Percentiles rank a stretch among this genome's conserved stretches.
Conservation (phyloP, 2,797 vertebrate genomes). For the Champsocephalus gunnari region DNA sequence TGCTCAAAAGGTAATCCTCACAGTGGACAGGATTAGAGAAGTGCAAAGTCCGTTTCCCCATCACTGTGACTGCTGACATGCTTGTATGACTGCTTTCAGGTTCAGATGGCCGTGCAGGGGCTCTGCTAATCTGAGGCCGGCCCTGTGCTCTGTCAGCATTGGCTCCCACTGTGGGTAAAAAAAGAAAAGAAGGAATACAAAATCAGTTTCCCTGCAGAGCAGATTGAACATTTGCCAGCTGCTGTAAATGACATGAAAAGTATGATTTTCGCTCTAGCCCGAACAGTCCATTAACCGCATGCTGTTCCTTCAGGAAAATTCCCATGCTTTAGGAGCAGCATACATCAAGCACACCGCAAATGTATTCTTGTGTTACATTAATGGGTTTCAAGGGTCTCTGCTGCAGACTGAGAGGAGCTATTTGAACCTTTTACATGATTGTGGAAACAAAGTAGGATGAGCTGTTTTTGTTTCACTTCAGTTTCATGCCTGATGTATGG, state of each 20-base stretch:
- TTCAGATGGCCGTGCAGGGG: conserved; percentile 56
- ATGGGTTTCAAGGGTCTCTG: conserved; percentile 49
- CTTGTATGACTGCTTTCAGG: conserved; percentile 57
- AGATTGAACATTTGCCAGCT: conserved; percentile 60
- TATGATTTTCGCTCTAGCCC: conserved; percentile 60
- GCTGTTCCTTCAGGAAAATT: conserved; percentile 65
- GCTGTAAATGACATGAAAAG: conserved; percentile 72
- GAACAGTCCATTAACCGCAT: conserved; percentile 74
- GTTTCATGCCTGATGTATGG: conserved; percentile 11
- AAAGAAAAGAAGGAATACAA: conserved; percentile 3
- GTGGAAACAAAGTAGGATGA: conserved; percentile 44
- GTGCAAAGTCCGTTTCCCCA: conserved; percentile 67
- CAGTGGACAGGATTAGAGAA: conserved; percentile 76
- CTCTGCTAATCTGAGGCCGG: conserved; percentile 64
- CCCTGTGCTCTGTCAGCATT: conserved; percentile 54
- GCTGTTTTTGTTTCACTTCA: conserved; percentile 31
- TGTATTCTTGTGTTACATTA: conserved; percentile 53
- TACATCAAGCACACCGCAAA: conserved; percentile 52
- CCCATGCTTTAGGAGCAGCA: conserved; percentile 51
- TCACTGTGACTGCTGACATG: conserved; percentile 67
- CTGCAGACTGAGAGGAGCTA: conserved; percentile 40
- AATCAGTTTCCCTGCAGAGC: conserved; percentile 43
- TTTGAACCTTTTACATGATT: conserved; percentile 49
- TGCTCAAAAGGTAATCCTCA: conserved; percentile 70
- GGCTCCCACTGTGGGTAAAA: conserved; percentile 29